Base-by-base conservation (phyloP, 2,888 invertebrate genomes). In the Ormyrus thymus region DNA sequence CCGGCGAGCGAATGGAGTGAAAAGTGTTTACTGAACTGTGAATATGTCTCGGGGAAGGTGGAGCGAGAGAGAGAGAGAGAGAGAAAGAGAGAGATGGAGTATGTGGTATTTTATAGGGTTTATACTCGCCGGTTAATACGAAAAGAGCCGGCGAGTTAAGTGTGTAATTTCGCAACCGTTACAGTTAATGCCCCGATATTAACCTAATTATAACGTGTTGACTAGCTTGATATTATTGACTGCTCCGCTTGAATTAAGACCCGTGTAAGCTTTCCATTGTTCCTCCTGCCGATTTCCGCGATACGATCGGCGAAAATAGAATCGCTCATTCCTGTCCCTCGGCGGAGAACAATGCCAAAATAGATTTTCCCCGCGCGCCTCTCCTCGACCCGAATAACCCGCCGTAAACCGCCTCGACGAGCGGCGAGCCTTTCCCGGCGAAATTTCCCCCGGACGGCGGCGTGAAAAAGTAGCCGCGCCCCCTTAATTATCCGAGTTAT, bases 141-240 rank as follows among this genome's bases (percentile, higher is more conserved):
- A 29, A 29, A 29, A 56, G 51, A 15, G 58, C 56, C 48, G 43
- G 0, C 50, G 29, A 56, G 61, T 75, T 68, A 56, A 68, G 61
- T 62, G 62, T 66, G 70, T 29, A 76, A 79, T 79, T 81, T 76
- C 11, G 53, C 73, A 66, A 76, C 76, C 76, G 76, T 79, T 76
- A 76, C 58, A 50, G 15, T 9, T 79, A 76, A 79, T 79, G 50
- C 78, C 66, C 58, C 64, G 70, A 61, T 76, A 81, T 79, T 79
- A 81, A 79, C 78, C 78, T 81, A 81, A 81, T 81, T 81, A 79
- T 81, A 73, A 62, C 76, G 51, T 59, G 73, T 70, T 74, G 78
- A 76, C 78, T 69, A 55, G 72, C 71, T 71, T 58, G 45, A 68
- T 75, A 59, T 78, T 75, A 78, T 78, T 78, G 73, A 78, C 51